These are phyloP conservation scores for Drosophila leonis DNA, from an alignment of 2,888 invertebrate species.

Conservation along the genomic window DNA sequence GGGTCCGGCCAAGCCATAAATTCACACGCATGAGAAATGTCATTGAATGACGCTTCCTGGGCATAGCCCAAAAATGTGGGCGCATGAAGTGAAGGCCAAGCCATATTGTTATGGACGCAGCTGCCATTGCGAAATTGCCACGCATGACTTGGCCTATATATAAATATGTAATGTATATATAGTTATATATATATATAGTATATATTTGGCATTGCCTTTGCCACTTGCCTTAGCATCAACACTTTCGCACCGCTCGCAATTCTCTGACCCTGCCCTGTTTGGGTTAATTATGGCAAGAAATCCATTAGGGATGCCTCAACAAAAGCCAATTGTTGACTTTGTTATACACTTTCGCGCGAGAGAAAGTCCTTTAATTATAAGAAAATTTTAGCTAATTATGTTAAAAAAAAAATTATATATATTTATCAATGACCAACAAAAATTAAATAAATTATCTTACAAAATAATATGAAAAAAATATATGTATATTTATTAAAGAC, in stretches of 20 bases:
- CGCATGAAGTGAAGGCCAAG: neutral
- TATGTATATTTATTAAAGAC: too few species aligned
- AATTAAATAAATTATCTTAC: neutral
- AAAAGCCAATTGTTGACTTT: slow-evolving; percentile 52
- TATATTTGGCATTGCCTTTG: slow-evolving; percentile 25
- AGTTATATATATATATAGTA: slow-evolving; percentile 19
- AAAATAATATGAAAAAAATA: neutral
- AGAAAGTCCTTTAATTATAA: neutral
- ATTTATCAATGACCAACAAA: too few species aligned
- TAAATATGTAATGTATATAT: slow-evolving; percentile 10
- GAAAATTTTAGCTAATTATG: neutral
- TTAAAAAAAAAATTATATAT: neutral
- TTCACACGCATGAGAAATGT: slow-evolving; percentile 76
- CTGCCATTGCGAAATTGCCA: slow-evolving; percentile 69
- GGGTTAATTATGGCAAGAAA: slow-evolving; percentile 76
- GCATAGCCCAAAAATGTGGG: neutral
- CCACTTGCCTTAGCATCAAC: slow-evolving; percentile 48
- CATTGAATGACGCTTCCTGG: slow-evolving; percentile 62
- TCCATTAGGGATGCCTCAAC: slow-evolving; percentile 60
- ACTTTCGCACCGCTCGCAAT: slow-evolving; percentile 47
- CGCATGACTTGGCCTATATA: slow-evolving; percentile 70
- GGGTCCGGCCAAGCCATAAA: slow-evolving; percentile 58
- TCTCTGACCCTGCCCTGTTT: slow-evolving; percentile 37
- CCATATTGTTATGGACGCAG: slow-evolving; percentile 68
- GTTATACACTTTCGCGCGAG: slow-evolving; percentile 26